Conservation (phyloP, 2,113 vertebrate species). For the Jacana jacana region DNA sequence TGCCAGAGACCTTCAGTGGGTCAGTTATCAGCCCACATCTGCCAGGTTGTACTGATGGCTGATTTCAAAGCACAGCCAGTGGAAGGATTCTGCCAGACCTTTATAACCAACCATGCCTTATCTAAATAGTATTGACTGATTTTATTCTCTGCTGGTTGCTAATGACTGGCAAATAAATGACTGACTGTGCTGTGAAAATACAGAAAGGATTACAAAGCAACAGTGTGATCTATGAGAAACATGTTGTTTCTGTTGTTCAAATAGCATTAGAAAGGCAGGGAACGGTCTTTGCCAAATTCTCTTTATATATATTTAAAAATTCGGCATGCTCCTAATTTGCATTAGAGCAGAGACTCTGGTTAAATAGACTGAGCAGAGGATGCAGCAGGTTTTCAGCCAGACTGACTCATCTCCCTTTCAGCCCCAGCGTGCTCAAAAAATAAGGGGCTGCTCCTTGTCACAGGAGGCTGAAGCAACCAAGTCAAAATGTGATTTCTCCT, state of each 20-base stretch:
- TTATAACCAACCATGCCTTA: background rate
- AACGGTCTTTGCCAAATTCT: background rate
- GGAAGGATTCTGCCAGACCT: background rate
- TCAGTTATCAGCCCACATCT: background rate
- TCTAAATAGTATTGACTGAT: background rate
- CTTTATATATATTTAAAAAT: background rate
- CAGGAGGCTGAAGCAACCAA: background rate
- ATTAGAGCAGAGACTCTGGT: background rate
- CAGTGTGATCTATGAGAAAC: background rate
- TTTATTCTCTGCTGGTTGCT: background rate
- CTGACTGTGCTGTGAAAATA: background rate
- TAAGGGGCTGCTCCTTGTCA: background rate
- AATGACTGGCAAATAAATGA: constrained; percentile 16
- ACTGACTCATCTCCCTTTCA: background rate
- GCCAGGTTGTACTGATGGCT: background rate
- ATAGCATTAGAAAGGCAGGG: background rate
- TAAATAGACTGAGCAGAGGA: background rate
- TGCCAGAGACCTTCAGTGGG: background rate
- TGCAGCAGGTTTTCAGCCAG: background rate
- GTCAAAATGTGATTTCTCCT: background rate
- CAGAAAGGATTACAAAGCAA: background rate
- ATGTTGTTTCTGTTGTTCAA: background rate
- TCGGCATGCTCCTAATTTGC: background rate
- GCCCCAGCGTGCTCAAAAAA: background rate
- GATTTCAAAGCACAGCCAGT: background rate